A percentile compares a stretch with the other conserved stretches of the same genome.
Conservation (phyloP, 2,888 invertebrate genomes). For the Tenthredo scrophulariae region DNA sequence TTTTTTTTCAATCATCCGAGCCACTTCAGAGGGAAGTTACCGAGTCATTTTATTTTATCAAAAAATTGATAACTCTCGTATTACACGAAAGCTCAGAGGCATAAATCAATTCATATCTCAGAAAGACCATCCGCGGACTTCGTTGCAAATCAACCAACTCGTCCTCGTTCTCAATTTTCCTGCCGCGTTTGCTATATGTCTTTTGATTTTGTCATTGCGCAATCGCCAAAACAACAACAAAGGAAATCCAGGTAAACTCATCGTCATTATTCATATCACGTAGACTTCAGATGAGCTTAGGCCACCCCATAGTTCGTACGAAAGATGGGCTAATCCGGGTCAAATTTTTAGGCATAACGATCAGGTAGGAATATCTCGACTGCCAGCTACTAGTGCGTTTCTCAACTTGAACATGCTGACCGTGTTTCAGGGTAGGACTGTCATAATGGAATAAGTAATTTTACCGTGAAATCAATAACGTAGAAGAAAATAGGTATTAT, state of each 20-base stretch:
- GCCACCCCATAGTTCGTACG: background rate
- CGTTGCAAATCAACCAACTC: background rate
- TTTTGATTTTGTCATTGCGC: background rate
- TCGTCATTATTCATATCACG: background rate
- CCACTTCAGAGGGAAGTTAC: background rate
- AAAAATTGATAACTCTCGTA: background rate
- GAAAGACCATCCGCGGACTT: background rate
- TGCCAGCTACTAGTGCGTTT: background rate
- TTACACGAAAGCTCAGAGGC: background rate
- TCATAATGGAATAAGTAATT: background rate
- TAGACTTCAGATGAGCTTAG: background rate
- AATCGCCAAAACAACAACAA: background rate
- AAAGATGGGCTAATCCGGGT: background rate
- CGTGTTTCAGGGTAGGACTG: background rate
- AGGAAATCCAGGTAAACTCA: background rate
- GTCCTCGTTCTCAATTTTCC: constrained; percentile 3
- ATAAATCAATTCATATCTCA: background rate
- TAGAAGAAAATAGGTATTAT: background rate
- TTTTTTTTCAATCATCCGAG: background rate
- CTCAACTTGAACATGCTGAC: background rate
- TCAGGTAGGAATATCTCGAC: background rate
- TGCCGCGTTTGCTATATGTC: background rate
- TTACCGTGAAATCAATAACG: background rate
- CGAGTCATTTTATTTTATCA: background rate
- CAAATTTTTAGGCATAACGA: background rate